Base-by-base conservation (phyloP, 1,140 invertebrate genomes). In the roundworm (Caenorhabditis elegans) region DNA sequence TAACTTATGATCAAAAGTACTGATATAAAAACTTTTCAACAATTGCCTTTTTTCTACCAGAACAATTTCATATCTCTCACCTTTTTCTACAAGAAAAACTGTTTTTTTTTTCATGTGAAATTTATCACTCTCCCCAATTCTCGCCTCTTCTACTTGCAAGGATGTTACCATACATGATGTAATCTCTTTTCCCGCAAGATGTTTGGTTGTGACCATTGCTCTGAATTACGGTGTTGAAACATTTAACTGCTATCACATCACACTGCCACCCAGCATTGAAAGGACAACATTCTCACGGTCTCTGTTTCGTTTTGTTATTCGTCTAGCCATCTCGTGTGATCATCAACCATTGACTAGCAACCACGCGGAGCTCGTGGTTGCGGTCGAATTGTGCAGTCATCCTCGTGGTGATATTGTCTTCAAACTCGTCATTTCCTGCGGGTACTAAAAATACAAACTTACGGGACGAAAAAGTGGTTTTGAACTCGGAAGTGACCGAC, bases 231-330 rank as follows among this genome's bases (percentile, higher is more conserved):
- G 26, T 55, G 13, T 55, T 70, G 60, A 70, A 70, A 70, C 43
- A n/a, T 70, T 70, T 39, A n/a, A 22, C 34, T 22, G n/a, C n/a
- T 70, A 39, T 70, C 43, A 39, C 60, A 70, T 70, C 60, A 70
- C 60, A 70, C 43, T 70, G n/a, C n/a, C 53, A 17, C 11, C 15
- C 31, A 17, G n/a, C n/a, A 28, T 39, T 43, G n/a, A 8, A 70
- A 70, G 19, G 60, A 39, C 60, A 70, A 65, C 28, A 70, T 70
- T 70, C 60, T 70, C 60, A 70, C 60, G 60, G 34, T 70, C 60
- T 70, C 34, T 70, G n/a, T 65, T 53, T 24, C 5, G 3, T 34
- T 70, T 70, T 70, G 60, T 70, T 70, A 70, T 39, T 39, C 60
- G 60, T 70, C 60, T 70, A 39, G 53, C 28, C 26, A 17, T 28